Base-by-base conservation (phyloP, 1,140 invertebrate genomes). In the Dendroctonus valens region DNA sequence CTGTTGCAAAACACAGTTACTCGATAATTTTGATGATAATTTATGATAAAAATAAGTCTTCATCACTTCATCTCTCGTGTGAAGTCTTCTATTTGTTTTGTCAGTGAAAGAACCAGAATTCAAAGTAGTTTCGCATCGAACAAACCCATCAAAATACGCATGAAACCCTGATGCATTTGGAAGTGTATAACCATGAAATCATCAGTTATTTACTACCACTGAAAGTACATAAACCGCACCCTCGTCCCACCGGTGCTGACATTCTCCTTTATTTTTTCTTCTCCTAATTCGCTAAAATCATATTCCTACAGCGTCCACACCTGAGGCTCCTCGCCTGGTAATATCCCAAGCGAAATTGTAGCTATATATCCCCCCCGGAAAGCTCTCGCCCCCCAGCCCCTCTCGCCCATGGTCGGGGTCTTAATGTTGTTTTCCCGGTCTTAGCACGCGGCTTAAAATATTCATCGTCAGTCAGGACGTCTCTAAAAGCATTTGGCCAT, bases 401-500 rank as follows among this genome's bases (percentile, higher is more conserved):
- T 41, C 46, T 26, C 41, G 48, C 46, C 51, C 9, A 7, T n/a
- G 40, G 53, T 54, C 15, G 40, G 50, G 59, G 65, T 64, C 69
- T 59, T 69, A 69, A 67, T 67, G 65, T 61, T 60, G 46, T 51
- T 61, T 60, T 49, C 39, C 51, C 67, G 26, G 67, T 59, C 65
- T 59, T 61, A 59, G 44, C 50, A 26, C 8, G 39, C 59, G n/a
- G 54, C 59, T 77, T 78, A 76, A 78, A 78, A 78, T 77, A 78
- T 78, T 78, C 76, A 78, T 69, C 69, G 69, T 53, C 72, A 70
- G 73, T 75, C 70, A 72, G 76, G 72, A 75, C 74, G 73, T 73
- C 73, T 75, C 76, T 78, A 78, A 78, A 78, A 78, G 77, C 77
- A 78, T 78, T 77, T 76, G 72, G 74, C 77, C 77, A 78, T 78